Evolutionary conservation across 1,140 invertebrate species (phyloP).

Genomic region (Drosophila ambigua): DNA sequence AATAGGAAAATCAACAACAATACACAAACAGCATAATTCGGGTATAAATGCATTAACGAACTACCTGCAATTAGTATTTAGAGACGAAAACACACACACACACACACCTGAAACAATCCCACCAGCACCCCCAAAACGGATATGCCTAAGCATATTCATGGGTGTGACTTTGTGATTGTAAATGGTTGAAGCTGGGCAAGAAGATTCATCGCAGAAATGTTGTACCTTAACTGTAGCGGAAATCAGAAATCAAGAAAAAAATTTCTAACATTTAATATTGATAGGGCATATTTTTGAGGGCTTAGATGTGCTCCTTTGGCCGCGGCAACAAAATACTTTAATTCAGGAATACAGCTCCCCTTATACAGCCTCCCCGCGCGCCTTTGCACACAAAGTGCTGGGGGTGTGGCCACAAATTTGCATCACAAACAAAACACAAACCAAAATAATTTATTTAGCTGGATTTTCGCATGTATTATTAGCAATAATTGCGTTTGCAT

Average conservation of each 20-base stretch:
- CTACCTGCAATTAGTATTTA: constrained; percentile 80
- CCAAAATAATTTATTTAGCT: constrained; percentile 54
- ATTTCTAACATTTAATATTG: constrained; percentile 11
- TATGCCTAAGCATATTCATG: constrained; percentile 29
- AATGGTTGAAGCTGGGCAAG: constrained; percentile 16
- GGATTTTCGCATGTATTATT: constrained; percentile 70
- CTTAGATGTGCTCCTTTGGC: constrained; percentile 9
- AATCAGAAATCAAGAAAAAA: constrained; percentile 55
- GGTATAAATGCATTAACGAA: constrained; percentile 73
- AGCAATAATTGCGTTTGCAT: constrained; percentile 73
- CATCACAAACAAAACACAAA: constrained; percentile 22
- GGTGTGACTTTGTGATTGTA: constrained; percentile 48
- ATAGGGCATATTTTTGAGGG: constrained; percentile 40
- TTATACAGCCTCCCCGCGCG: no score
- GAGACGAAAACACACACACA: constrained; percentile 33
- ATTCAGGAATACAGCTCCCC: constrained; percentile 16
- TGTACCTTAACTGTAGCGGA: constrained; percentile 71
- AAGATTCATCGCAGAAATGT: constrained; percentile 40
- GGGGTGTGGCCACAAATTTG: background rate
- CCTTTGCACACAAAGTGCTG: background rate
- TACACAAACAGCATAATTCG: constrained; percentile 50
- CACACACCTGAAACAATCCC: constrained; percentile 46
- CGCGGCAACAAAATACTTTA: constrained; percentile 23
- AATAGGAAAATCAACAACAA: constrained; percentile 26
- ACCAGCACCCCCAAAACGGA: background rate